These are phyloP conservation scores for Microplitis mediator DNA, from an alignment of 1,140 invertebrate species.

Conservation along the genomic window DNA sequence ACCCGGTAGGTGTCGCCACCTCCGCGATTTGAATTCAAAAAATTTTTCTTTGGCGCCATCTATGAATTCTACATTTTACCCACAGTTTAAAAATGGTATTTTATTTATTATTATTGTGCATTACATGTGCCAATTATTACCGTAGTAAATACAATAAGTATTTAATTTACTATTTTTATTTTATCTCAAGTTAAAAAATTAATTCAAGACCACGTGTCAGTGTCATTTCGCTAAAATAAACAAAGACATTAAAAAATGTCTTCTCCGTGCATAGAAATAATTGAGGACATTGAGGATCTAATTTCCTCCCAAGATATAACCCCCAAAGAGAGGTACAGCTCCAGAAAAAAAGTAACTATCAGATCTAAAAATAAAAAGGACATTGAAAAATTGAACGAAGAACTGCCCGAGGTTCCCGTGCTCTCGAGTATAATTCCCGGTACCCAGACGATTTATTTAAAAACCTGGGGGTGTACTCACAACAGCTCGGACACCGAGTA, in stretches of 20 bases:
- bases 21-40: no score
- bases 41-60: no score
- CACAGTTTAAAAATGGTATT: no score
- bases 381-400: conserved; percentile 17
- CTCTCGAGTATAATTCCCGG: conserved; percentile 77
- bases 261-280: conserved; percentile 67
- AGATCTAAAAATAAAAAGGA: conserved; percentile 62
- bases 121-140: no score
- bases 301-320: conserved; percentile 78
- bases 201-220: no score
- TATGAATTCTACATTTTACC: no score
- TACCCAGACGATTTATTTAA: conserved; percentile 90
- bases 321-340: conserved; percentile 74
- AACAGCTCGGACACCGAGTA: conserved; percentile 97
- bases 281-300: conserved; percentile 82
- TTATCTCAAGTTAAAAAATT: neutral
- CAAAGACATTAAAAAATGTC: conserved; percentile 57
- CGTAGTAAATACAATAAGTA: no score
- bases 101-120: no score
- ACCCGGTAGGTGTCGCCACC: no score
- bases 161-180: no score
- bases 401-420: conserved; percentile 39
- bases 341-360: conserved; percentile 70
- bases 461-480: conserved; percentile 98
- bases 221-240: no score